Base-by-base conservation (phyloP, 1,140 invertebrate species). In the Brachionus koreanus region DNA sequence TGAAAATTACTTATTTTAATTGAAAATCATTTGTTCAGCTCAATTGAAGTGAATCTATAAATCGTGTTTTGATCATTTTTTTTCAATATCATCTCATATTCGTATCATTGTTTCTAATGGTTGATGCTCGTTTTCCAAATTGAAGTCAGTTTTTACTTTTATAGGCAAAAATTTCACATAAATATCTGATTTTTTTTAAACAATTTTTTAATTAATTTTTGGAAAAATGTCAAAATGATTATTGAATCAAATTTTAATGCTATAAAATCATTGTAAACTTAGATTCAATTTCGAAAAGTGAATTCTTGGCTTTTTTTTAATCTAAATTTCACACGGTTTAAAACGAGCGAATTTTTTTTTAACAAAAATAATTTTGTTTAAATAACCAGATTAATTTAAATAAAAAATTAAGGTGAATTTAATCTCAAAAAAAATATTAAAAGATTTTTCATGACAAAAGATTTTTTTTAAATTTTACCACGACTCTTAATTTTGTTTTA, bases 141-240 rank as follows among this genome's bases (percentile, higher is more conserved):
- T 57, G 9, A 57, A 57, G 7, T 57, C 16, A 19, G 5, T 57
- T 57, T 57, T 42, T 42, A 42, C 1, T 6, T 42, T 1, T 13
- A 29, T 29, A 49, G 16, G 42, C 43, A 12, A 49, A 16, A 5
- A 5, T 16, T 49, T 49, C 43, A n/a, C 43, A 49, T 49, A 49
- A 16, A 49, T 49, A 49, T 13, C 13, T 12, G 43, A 49, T n/a
- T 49, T 49, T 49, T 46, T 49, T 49, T 13, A 29, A 29, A n/a
- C 43, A 49, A 49, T 49, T 49, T 49, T 49, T 49, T 2, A 29
- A 29, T 29, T 29, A 49, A 57, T 57, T 23, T 57, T 23, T 57
- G 49, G 49, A 57, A 52, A 57, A 57, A 57, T 57, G 49, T 57
- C 49, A 57, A 57, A 57, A 57, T 57, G 49, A 57, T 57, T 57